Conservation (phyloP, 2,888 invertebrate species). For the Lasioglossum villosulum region DNA sequence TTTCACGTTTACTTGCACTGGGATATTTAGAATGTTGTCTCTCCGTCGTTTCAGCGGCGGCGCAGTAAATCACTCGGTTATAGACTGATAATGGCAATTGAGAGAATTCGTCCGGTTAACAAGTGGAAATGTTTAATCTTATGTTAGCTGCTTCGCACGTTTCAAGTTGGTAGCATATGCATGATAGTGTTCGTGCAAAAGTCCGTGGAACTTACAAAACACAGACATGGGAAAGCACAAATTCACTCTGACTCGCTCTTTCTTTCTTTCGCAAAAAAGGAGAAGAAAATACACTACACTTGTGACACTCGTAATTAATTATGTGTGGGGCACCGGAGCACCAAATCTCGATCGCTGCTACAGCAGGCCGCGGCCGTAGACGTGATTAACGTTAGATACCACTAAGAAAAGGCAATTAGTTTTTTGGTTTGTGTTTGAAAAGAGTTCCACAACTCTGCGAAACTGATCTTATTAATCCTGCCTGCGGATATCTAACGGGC, state of each 20-base stretch:
- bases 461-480: slow-evolving; percentile 75
- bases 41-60: neutral
- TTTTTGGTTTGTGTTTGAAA: slow-evolving; percentile 40
- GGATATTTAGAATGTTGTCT: neutral
- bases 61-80: neutral
- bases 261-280: neutral
- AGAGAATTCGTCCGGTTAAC: slow-evolving; percentile 5
- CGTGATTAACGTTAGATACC: neutral
- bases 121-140: slow-evolving; percentile 20
- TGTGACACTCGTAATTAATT: neutral
- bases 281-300: neutral
- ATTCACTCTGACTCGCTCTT: neutral
- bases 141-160: slow-evolving; percentile 26
- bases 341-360: neutral
- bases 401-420: neutral
- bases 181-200: slow-evolving; percentile 38
- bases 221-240: slow-evolving; percentile 28
- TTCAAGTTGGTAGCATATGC: slow-evolving; percentile 35
- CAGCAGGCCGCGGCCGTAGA: neutral
- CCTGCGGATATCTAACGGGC: slow-evolving; percentile 66
- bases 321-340: neutral
- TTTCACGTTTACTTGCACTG: neutral
- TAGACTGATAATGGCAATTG: neutral
- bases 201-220: slow-evolving; percentile 43
- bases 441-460: slow-evolving; percentile 48